Evolutionary conservation across 2,888 invertebrate genomes (phyloP).

Genomic region (Ernsta delagoae): DNA sequence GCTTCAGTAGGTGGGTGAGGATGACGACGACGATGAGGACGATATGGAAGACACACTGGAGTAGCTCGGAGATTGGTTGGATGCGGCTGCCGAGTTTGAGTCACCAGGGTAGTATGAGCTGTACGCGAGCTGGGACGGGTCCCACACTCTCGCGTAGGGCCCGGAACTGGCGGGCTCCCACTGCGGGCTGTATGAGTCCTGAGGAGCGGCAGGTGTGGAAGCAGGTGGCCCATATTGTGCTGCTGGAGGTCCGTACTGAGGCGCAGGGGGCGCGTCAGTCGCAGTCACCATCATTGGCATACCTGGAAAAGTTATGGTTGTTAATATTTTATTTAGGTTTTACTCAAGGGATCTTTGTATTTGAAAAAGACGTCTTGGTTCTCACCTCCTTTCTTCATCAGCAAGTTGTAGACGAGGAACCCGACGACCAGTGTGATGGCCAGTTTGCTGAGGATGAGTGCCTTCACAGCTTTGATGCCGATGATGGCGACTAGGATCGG

Average conservation of each 20-base stretch:
- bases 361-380: neutral
- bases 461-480: conserved; percentile 93
- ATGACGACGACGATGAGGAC: conserved; percentile 61
- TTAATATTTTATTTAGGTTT: neutral
- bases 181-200: conserved; percentile 89
- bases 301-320: conserved; percentile 62
- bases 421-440: conserved; percentile 92
- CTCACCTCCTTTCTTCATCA: conserved; percentile 89
- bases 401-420: conserved; percentile 91
- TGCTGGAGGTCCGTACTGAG: conserved; percentile 89
- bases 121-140: conserved; percentile 88
- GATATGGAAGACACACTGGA: conserved; percentile 79
- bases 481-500: conserved; percentile 92
- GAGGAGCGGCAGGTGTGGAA: conserved; percentile 84
- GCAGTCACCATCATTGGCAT: conserved; percentile 90
- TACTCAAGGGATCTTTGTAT: neutral
- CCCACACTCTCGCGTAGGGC: conserved; percentile 92
- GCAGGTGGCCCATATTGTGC: conserved; percentile 80
- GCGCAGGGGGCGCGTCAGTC: conserved; percentile 85
- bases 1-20: conserved; percentile 58
- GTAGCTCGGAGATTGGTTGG: conserved; percentile 82
- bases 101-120: conserved; percentile 89
- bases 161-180: conserved; percentile 90
- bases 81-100: conserved; percentile 82
- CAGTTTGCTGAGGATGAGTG: conserved; percentile 92